Evolutionary conservation across 2,113 vertebrate species (phyloP), one percentile per base, ranked within the genome.

Genomic region (Nematolebias whitei): DNA sequence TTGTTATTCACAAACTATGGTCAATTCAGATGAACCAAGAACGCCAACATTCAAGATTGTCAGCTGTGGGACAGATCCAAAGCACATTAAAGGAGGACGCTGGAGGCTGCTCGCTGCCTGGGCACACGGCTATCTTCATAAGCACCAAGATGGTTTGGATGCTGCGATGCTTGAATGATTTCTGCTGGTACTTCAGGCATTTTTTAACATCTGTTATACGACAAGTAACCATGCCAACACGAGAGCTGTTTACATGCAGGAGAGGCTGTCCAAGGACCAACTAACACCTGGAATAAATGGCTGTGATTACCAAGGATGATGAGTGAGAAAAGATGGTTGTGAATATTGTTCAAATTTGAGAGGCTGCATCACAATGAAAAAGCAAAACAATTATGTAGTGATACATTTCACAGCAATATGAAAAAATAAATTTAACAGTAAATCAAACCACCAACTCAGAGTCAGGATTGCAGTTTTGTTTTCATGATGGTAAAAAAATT

Each of bases 201-300:
- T 24, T 51, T 49, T 51, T 24, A 51, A 51, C 22, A 51, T 51
- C 49, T 51, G 49, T 26, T 51, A 47, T 6, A 51, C 3, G 49
- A 51, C 1, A 14, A 24, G 49, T 15, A 16, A 26, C 49, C 49
- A 16, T 26, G 49, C 22, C 49, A 26, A 51, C 23, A 9, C 3
- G 22, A 51, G 23, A 24, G 22, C 23, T 51, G 22, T 51, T 51
- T 51, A 24, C 23, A 26, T 12, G 5, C 49, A 51, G 49, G 48
- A 23, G 13, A 16, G 12, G 49, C 23, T 51, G 14, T 16, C 13
- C 49, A 24, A 24, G 6, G 22, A 5, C 22, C 14, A 24, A 24
- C 22, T 51, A 24, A 47, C 44, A 20, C 44, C 44, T 47, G 44
- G 44, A 47, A 47, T 47, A 47, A 47, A 47, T 10, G 44, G 19